Conservation (phyloP, 2,113 vertebrate species). For the Eudyptes chrysolophus region DNA sequence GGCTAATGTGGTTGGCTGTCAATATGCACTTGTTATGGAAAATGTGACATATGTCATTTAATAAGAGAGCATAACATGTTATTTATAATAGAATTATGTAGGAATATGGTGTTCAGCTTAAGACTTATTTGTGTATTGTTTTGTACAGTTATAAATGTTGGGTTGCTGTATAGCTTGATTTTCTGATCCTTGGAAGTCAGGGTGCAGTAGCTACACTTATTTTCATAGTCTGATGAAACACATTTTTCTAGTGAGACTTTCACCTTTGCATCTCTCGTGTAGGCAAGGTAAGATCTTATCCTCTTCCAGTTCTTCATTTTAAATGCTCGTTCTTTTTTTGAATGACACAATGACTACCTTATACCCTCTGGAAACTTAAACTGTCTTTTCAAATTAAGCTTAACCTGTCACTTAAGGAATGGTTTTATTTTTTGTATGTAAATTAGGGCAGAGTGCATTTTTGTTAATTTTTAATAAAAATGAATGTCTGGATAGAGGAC, state of each 20-base stretch:
- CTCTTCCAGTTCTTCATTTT: neutral
- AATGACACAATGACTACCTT: neutral
- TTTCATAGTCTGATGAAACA: neutral
- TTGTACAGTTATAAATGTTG: neutral
- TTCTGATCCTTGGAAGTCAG: neutral
- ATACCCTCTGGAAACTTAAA: neutral
- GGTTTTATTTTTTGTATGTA: neutral
- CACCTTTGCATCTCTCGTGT: neutral
- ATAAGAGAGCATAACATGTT: conserved; percentile 5
- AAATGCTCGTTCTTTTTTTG: neutral
- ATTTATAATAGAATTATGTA: neutral
- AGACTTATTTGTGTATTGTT: neutral
- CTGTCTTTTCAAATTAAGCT: neutral
- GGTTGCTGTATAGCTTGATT: neutral
- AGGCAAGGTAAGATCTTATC: neutral
- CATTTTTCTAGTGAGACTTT: neutral
- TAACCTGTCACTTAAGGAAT: neutral
- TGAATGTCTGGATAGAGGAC: neutral
- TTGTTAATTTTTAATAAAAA: neutral
- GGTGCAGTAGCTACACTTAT: neutral
- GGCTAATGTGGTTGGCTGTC: conserved; percentile 30
- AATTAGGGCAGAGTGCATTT: neutral
- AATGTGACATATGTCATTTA: conserved; percentile 40
- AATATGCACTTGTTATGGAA: conserved; percentile 10
- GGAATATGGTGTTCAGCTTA: neutral